These are phyloP conservation scores for Sebastes aleutianus DNA, from an alignment of 2,797 vertebrate genomes.

Conservation along the genomic window DNA sequence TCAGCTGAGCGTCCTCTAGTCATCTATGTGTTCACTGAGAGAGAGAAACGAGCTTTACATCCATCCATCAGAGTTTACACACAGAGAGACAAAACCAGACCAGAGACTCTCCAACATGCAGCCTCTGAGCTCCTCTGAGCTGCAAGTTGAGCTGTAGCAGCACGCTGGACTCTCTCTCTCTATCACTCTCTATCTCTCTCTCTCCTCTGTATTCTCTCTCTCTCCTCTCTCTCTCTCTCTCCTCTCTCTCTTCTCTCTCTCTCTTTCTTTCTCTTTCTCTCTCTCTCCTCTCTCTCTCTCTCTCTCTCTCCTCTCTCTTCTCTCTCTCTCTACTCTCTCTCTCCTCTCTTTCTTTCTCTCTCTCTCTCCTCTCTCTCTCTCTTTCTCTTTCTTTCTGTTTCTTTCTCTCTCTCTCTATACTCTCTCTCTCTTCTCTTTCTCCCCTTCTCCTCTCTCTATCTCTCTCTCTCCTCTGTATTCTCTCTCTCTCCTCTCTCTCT, in stretches of 20 bases:
- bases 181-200: not conserved
- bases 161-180: not conserved
- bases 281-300: rapidly evolving
- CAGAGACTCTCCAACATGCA: constrained; percentile 20
- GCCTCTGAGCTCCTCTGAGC: constrained; percentile 2
- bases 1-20: not conserved
- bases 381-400: rapidly evolving
- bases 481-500: rapidly evolving
- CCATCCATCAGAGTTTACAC: not conserved
- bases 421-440: rapidly evolving
- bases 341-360: rapidly evolving
- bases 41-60: not conserved
- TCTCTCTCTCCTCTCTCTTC: rapidly evolving
- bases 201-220: not conserved
- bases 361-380: not conserved
- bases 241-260: not conserved
- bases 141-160: constrained; percentile 41
- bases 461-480: rapidly evolving
- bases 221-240: not conserved
- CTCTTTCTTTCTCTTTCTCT: rapidly evolving
- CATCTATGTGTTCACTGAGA: not conserved
- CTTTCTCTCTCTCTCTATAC: rapidly evolving
- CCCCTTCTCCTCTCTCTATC: rapidly evolving
- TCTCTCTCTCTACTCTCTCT: rapidly evolving
- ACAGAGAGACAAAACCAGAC: not conserved